Base-by-base conservation (phyloP, 2,888 invertebrate species). In the Lagria hirta region DNA sequence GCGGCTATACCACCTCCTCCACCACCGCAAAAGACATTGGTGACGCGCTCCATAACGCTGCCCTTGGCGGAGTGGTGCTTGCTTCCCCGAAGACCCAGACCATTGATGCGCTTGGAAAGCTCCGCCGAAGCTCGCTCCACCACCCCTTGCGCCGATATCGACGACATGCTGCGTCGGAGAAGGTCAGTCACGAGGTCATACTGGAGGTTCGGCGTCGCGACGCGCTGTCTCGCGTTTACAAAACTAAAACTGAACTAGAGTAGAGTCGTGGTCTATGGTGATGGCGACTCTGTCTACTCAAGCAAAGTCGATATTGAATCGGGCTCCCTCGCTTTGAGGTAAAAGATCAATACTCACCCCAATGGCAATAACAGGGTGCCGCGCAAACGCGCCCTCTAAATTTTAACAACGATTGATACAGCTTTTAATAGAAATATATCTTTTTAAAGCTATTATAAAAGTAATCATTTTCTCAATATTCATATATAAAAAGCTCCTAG, bases 111-210 rank as follows among this genome's bases (percentile, higher is more conserved):
- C 68, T 91, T 89, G 59, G 89, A 86, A 54, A 92, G 78, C 74
- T 92, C 91, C 54, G 91, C 91, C 60, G 89, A 90, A 63, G 91
- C 91, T 65, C 91, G 82, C 78, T 92, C 91, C 72, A 92, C 91
- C 66, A 91, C 90, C 65, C 90, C 90, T 73, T 89, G 89, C 62
- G 88, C 86, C 61, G 88, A 88, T 75, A 88, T 86, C 65, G 87
- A 87, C 69, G 86, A 86, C 86, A 86, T 86, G 50, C 47, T 35
- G 32, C 34, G 49, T 18, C 13, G 28, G 6, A 20, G 14, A 32
- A 32, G 28, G 22, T 10, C 41, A 47, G 49, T 51, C 49, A 48
- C 54, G 45, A 49, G 27, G 41, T 32, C 49, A 44, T 48, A 28
- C 26, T 13, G 23, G 30, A 27, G 28, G 41, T 34, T 29, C 18